Evolutionary conservation across 2,797 vertebrate species (phyloP).

Genomic region (Microctenopoma steveboyesi): DNA sequence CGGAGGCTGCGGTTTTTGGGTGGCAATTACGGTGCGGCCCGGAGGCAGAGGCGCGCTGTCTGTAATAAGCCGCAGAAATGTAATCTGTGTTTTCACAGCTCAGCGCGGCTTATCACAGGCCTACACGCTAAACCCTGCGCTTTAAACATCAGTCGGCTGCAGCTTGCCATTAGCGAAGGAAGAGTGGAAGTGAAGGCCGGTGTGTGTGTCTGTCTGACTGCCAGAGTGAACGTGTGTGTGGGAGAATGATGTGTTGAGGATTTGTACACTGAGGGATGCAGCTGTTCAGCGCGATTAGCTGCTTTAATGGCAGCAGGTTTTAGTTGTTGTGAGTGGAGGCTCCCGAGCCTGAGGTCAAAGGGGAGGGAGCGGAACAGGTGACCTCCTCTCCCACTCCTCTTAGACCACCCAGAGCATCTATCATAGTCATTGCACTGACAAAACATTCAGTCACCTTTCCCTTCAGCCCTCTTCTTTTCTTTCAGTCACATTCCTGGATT

Average conservation of each 20-base stretch:
- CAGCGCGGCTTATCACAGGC: constrained; percentile 80
- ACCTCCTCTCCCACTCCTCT: constrained; percentile 51
- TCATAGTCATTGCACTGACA: constrained; percentile 26
- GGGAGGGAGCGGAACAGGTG: constrained; percentile 50
- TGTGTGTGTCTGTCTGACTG: constrained; percentile 51
- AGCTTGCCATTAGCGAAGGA: constrained; percentile 63
- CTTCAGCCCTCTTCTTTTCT: constrained; percentile 17
- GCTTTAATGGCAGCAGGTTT: constrained; percentile 66
- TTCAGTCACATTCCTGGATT: constrained; percentile 22
- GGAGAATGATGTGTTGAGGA: constrained; percentile 67
- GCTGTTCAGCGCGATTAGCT: constrained; percentile 76
- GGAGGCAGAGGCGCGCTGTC: constrained; percentile 68
- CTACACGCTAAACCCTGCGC: constrained; percentile 74
- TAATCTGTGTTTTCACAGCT: constrained; percentile 87
- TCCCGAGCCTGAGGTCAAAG: constrained; percentile 53
- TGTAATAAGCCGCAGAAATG: constrained; percentile 78
- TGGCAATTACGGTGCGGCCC: constrained; percentile 66
- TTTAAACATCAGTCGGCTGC: constrained; percentile 74
- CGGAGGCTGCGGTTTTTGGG: constrained; percentile 70
- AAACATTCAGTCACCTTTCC: constrained; percentile 37
- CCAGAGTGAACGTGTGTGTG: constrained; percentile 60
- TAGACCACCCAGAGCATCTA: constrained; percentile 54
- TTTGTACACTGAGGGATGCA: constrained; percentile 75
- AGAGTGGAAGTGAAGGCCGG: constrained; percentile 56
- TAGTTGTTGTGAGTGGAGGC: constrained; percentile 60